Percentiles rank a stretch among this genome's conserved stretches.
Conservation (phyloP, 2,113 vertebrate species). For the Paraplagusia blochii region DNA sequence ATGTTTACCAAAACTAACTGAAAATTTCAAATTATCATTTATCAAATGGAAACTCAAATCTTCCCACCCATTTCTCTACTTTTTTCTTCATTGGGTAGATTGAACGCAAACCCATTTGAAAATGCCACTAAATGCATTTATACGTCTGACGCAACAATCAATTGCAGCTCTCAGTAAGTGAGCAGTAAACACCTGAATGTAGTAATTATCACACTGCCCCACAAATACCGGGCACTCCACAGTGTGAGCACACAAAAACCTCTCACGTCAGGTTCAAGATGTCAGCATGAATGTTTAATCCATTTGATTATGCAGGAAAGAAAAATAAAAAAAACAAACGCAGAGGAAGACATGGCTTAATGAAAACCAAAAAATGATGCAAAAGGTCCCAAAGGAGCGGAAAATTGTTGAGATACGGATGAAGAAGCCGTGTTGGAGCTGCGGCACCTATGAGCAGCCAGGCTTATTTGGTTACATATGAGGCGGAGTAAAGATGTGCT, state of each 20-base stretch:
- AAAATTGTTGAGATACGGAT: constrained; percentile 69
- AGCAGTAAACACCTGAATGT: constrained; percentile 28
- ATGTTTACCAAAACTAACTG: too few species aligned
- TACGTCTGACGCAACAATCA: constrained; percentile 26
- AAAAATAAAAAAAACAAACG: constrained; percentile 20
- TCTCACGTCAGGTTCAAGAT: constrained; percentile 34
- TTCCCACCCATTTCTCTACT: neutral
- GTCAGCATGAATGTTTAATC: constrained; percentile 50
- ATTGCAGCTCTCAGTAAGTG: constrained; percentile 12
- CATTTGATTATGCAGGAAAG: constrained; percentile 32
- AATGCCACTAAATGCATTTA: constrained; percentile 8
- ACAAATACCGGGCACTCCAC: constrained; percentile 4
- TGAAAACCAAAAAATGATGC: constrained; percentile 69
- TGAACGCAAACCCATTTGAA: constrained; percentile 20
- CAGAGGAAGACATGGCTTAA: constrained; percentile 51
- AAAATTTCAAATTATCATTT: too few species aligned
- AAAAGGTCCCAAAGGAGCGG: constrained; percentile 65
- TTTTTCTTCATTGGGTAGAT: constrained; percentile 1
- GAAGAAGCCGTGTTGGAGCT: constrained; percentile 43
- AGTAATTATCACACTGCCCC: constrained; percentile 12
- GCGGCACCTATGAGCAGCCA: constrained; percentile 39
- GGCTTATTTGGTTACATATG: constrained; percentile 59
- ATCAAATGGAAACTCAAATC: too few species aligned
- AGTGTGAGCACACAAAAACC: constrained; percentile 24
- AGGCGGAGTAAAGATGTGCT: constrained; percentile 55